Evolutionary conservation across 1,140 invertebrate species (phyloP), one percentile per base, ranked within the genome.

Genomic region (Drosophila ogumai): DNA sequence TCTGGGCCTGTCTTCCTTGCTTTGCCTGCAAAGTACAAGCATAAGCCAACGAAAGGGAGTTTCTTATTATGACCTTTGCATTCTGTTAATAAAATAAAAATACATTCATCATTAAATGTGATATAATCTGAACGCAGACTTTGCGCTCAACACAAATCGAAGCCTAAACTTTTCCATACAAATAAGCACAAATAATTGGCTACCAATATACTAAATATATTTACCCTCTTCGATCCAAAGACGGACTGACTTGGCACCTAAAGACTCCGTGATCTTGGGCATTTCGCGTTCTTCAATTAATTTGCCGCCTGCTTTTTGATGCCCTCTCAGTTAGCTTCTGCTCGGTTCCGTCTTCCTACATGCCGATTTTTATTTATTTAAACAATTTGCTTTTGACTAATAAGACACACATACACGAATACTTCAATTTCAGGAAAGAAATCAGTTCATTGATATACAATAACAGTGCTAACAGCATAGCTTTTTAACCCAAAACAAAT

Each of bases 301-400:
- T 63, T 54, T 52, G 46, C n/a, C 34, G 25, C 10, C 22, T 43
- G 34, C 22, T 44, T 46, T 22, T 12, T 36, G 12, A 13, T 40
- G 50, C 17, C 17, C 28, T 49, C 31, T 50, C 19, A 15, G 31
- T 49, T 28, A 19, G 31, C 31, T 50, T 25, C 17, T 38, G 17
- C 5, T 43, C 43, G 56, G 61, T 73, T 79, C 67, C 67, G 46
- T 76, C 75, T 79, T 63, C 68, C 75, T 60, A 67, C 56, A 75
- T 65, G 66, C 63, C 64, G 49, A 72, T 90, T 85, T 90, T 85
- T 90, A 90, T 88, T 88, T 88, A 85, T 81, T 90, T 85, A 85
- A 88, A 88, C 81, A 85, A 90, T 90, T 88, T 81, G 77, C 69
- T 69, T 63, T 69, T 60, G 59, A 69, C 76, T 80, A 63, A 88